Percentiles rank a stretch among this genome's conserved stretches.
phyloP scores from a whole-genome alignment of 2,888 invertebrate genomes.

The Ferrisia virgata region DNA sequence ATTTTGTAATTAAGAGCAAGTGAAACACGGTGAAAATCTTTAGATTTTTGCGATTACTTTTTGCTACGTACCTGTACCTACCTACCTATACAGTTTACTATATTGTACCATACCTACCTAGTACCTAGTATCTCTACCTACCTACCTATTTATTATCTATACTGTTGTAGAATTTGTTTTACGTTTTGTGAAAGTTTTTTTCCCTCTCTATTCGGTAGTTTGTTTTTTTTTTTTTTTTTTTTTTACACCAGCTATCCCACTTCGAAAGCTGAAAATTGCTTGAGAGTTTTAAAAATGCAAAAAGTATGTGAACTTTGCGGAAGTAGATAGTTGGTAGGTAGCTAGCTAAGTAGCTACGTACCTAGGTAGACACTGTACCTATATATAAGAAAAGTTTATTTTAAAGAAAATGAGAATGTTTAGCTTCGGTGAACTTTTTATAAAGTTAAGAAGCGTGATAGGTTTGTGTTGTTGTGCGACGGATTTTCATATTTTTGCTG shows the following conservation, averaged over 20 bases:
- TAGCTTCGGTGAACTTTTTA: not conserved
- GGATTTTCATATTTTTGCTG: not conserved
- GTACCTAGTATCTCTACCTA: no score
- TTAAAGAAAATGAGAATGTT: conserved; percentile 2
- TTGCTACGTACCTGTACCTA: not conserved
- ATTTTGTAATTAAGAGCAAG: not conserved
- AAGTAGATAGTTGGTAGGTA: no score
- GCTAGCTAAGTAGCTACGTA: no score
- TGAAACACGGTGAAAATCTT: not conserved
- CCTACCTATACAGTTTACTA: no score
- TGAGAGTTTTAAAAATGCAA: not conserved
- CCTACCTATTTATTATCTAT: no score
- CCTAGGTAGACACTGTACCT: no score
- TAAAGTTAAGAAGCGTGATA: not conserved
- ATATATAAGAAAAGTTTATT: conserved; percentile 1
- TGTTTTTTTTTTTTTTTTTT: no score
- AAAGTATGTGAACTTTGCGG: not conserved
- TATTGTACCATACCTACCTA: no score
- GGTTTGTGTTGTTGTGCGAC: not conserved
- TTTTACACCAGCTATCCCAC: not conserved
- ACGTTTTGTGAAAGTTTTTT: not conserved
- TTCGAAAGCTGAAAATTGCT: not conserved
- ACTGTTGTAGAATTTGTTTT: not conserved
- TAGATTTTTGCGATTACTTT: not conserved
- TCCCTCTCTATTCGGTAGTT: not conserved